Percentiles rank a stretch among this genome's conserved stretches.
Conservation (phyloP, 2,797 vertebrate species). For the Cryptoblepharus egeriae region DNA sequence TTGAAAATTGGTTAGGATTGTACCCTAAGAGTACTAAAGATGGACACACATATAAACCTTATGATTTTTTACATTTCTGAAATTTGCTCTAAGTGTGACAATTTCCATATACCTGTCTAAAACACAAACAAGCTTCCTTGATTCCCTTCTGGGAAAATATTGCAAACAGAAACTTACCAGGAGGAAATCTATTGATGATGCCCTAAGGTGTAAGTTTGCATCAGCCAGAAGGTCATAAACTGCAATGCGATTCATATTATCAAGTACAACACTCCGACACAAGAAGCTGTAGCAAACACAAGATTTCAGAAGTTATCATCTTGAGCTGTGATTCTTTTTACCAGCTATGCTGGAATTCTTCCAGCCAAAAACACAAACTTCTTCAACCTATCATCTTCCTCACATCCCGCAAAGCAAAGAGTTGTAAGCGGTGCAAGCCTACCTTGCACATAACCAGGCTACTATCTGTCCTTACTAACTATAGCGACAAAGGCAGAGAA, state of each 20-base stretch:
- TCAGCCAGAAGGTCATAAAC: constrained; percentile 80
- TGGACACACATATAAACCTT: neutral
- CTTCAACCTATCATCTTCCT: neutral
- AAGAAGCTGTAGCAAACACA: constrained; percentile 79
- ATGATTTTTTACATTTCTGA: neutral
- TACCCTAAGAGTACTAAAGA: neutral
- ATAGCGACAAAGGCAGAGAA: too few species aligned
- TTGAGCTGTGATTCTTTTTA: neutral
- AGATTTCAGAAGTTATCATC: constrained; percentile 24
- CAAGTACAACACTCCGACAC: constrained; percentile 87
- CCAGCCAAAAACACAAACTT: neutral
- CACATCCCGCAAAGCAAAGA: neutral
- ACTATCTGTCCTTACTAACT: too few species aligned
- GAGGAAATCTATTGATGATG: constrained; percentile 78
- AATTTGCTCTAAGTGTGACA: neutral
- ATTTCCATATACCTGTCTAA: neutral
- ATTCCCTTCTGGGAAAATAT: neutral
- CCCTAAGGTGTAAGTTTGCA: constrained; percentile 80
- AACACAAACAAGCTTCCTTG: neutral
- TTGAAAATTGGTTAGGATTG: too few species aligned
- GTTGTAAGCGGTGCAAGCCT: too few species aligned
- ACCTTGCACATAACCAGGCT: too few species aligned
- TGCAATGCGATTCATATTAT: constrained; percentile 78
- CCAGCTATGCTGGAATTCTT: neutral
- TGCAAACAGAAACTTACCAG: constrained; percentile 80